Evolutionary conservation across 1,140 invertebrate species (phyloP).

Genomic region (Xylocopa sonorina): DNA sequence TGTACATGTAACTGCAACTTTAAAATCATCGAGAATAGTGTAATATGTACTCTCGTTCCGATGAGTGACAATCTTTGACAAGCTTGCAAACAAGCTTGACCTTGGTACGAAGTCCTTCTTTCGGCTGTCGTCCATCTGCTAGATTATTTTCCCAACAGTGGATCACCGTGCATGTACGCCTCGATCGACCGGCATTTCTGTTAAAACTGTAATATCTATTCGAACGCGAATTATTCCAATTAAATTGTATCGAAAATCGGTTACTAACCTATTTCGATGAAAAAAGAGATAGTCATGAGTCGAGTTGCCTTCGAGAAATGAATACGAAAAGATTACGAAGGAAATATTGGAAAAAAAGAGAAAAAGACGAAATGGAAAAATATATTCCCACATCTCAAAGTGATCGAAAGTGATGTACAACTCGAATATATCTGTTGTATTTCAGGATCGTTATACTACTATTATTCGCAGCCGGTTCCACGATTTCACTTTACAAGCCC

Average conservation of each 20-base stretch:
- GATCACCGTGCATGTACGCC: background rate
- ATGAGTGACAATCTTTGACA: no score
- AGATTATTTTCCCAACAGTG: constrained; percentile 7
- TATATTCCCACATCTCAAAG: constrained; percentile 13
- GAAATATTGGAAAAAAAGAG: no score
- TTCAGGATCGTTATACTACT: constrained; percentile 76
- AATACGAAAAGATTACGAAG: no score
- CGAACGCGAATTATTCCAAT: background rate
- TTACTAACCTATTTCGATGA: no score
- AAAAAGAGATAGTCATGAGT: no score
- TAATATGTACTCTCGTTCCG: background rate
- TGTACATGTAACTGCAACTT: no score
- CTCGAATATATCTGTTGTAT: constrained; percentile 64
- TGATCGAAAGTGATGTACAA: constrained; percentile 45
- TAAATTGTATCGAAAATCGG: background rate
- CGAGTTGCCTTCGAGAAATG: background rate
- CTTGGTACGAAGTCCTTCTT: constrained; percentile 26
- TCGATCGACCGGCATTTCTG: background rate
- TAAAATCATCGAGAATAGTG: no score
- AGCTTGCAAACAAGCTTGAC: background rate
- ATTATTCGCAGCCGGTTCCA: constrained; percentile 82
- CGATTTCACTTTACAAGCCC: constrained; percentile 80
- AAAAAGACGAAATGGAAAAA: background rate
- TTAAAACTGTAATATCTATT: background rate
- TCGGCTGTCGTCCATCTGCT: background rate